A percentile compares a stretch with the other conserved stretches of the same genome.
Conservation (phyloP, 2,888 invertebrate species). For the Volucella zonaria region DNA sequence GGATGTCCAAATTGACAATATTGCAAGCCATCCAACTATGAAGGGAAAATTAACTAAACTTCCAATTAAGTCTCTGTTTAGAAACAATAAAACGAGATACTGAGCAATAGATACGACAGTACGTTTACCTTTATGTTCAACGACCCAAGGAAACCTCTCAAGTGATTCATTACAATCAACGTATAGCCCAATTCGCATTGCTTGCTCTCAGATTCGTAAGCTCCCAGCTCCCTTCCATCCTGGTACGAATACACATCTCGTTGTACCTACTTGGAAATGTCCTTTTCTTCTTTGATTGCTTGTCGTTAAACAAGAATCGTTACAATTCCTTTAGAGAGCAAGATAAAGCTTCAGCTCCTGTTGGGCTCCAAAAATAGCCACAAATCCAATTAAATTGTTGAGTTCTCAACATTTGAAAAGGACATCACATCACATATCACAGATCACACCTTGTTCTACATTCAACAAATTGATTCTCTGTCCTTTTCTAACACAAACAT, state of each 20-base stretch:
- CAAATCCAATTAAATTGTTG: constrained; percentile 57
- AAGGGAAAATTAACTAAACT: constrained; percentile 24
- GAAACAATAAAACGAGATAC: neutral
- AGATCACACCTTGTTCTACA: constrained; percentile 47
- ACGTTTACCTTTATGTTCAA: constrained; percentile 2
- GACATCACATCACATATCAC: constrained; percentile 36
- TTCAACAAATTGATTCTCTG: constrained; percentile 32
- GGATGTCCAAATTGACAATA: constrained; percentile 36
- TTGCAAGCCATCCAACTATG: neutral
- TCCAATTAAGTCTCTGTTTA: constrained; percentile 23
- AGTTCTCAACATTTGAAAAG: constrained; percentile 16
- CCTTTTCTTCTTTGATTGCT: constrained; percentile 1
- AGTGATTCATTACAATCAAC: constrained; percentile 49
- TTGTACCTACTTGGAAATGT: constrained; percentile 35
- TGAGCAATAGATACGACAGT: constrained; percentile 1
- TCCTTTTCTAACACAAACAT: neutral
- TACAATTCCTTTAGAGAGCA: constrained; percentile 7
- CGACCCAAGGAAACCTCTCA: constrained; percentile 10
- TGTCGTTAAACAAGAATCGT: constrained; percentile 30
- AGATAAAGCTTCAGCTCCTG: neutral
- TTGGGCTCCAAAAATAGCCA: constrained; percentile 26
- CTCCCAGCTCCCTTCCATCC: too few species aligned
- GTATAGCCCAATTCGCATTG: too few species aligned
- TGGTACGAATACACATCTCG: neutral
- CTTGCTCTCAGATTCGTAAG: too few species aligned